A percentile compares a stretch with the other conserved stretches of the same genome.
Conservation (phyloP, 2,113 vertebrate genomes). For the Zonotrichia leucophrys region DNA sequence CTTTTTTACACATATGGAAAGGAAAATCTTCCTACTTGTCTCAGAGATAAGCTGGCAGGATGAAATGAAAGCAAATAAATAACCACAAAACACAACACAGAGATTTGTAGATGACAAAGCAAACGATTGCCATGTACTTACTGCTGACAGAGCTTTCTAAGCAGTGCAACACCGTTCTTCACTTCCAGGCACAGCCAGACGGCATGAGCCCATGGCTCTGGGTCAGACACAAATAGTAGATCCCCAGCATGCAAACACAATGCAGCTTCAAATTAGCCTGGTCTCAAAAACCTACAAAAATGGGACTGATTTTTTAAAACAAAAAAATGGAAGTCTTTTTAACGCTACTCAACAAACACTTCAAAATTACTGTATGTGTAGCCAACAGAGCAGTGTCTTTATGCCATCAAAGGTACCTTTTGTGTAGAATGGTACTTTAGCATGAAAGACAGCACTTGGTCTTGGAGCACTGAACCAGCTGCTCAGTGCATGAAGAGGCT, state of each 20-base stretch:
- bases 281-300: background rate
- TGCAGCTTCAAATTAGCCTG: background rate
- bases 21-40: background rate
- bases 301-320: background rate
- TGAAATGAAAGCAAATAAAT: background rate
- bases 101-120: background rate
- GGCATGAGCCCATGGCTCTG: background rate
- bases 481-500: background rate
- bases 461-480: conserved; percentile 13
- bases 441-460: conserved; percentile 1
- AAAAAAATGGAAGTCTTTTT: background rate
- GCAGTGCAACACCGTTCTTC: background rate
- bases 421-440: background rate
- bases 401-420: background rate
- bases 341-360: background rate
- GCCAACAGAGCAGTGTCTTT: background rate
- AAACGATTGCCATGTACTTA: background rate
- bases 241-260: background rate
- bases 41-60: background rate
- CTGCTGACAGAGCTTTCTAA: background rate
- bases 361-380: background rate
- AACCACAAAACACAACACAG: background rate
- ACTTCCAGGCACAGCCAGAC: background rate
- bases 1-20: background rate
- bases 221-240: background rate